Base-by-base conservation (phyloP, 2,113 vertebrate genomes). In the Xenopus borealis region DNA sequence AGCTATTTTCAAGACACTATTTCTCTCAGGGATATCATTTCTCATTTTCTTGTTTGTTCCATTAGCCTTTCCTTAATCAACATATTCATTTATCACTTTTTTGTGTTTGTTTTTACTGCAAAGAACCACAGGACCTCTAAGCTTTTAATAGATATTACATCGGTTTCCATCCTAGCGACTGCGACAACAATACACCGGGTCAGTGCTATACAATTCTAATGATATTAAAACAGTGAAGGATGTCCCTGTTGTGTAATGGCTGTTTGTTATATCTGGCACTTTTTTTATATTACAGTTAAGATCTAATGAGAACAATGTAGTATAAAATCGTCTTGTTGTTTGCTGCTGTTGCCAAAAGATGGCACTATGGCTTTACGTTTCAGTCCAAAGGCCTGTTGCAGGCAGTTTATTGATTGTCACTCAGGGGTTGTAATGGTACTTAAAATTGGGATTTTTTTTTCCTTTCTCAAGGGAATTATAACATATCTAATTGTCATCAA, bases 401-500 rank as follows among this genome's bases (percentile, higher is more conserved):
- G 50, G 65, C 47, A 47, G 2, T 16, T 0, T 0, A 19, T 55
- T 52, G 67, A 76, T 69, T 59, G 71, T 74, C 78, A 75, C 68
- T 72, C 58, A 12, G 0, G 58, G 79, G 45, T 82, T 71, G 80
- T 64, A 79, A 68, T n/a, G 69, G 81, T 77, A 61, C 68, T 82
- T 52, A 78, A 45, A 81, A 79, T 65, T 69, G 63, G 33, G 33
- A 40, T 40, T 40, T 85, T 81, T 79, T 85, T 86, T 84, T 81
- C 75, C 16, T 85, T 84, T 83, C 84, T 79, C 50, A 72, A 79
- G 75, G 59, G 66, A 82, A 86, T 84, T 82, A 76, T 79, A 65
- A 81, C 77, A 80, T 85, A 71, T 80, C 84, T 86, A 85, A 84
- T 89, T 87, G 87, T 87, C 84, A 79, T 80, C 61, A 83, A 87